Evolutionary conservation across 1,140 invertebrate species (phyloP).

Genomic region (Anagrus nilaparvatae): DNA sequence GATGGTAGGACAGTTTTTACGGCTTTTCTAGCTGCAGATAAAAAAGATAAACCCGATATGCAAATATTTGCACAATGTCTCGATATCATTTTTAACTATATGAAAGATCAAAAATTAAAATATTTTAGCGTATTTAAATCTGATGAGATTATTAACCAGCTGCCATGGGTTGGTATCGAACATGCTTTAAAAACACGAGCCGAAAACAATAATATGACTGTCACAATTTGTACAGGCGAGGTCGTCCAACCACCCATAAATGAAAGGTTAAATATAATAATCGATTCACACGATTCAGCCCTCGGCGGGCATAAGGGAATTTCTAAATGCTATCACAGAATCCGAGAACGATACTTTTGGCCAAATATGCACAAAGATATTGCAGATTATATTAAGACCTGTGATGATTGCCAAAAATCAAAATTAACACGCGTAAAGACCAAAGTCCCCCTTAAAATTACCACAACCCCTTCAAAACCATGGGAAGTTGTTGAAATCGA

Average conservation of each 20-base stretch:
- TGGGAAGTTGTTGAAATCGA: constrained; percentile 32
- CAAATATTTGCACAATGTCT: too few relatives aligned
- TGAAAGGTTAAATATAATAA: constrained; percentile 26
- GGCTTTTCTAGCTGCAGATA: too few relatives aligned
- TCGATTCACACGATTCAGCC: constrained; percentile 26
- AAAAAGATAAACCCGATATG: too few relatives aligned
- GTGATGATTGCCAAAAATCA: constrained; percentile 28
- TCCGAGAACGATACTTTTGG: constrained; percentile 30
- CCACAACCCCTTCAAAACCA: constrained; percentile 22
- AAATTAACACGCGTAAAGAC: constrained; percentile 26
- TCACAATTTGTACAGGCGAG: too few relatives aligned
- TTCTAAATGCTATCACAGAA: constrained; percentile 27
- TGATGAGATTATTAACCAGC: too few relatives aligned
- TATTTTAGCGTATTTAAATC: too few relatives aligned
- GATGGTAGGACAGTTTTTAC: too few relatives aligned
- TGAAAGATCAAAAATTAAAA: too few relatives aligned
- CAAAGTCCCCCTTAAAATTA: constrained; percentile 31
- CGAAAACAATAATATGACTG: too few relatives aligned
- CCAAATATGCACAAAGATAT: constrained; percentile 29
- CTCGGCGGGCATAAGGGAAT: constrained; percentile 28
- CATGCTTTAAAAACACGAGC: too few relatives aligned
- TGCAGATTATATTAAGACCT: constrained; percentile 26
- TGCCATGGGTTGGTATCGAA: too few relatives aligned
- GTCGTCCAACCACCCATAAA: constrained; percentile 15
- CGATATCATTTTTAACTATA: too few relatives aligned